Conservation (phyloP, 2,888 invertebrate species). For the Eupithecia dodoneata region DNA sequence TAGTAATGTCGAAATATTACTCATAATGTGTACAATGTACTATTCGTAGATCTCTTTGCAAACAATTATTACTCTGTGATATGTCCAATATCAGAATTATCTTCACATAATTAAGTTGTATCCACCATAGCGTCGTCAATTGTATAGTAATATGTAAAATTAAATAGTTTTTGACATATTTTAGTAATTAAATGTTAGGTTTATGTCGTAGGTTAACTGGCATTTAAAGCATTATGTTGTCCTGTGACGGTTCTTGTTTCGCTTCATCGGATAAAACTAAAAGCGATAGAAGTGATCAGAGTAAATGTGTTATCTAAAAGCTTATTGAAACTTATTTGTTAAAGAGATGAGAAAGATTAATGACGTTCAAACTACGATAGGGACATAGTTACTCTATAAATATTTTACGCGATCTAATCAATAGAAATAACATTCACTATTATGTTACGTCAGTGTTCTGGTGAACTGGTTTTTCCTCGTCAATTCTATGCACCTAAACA, state of each 20-base stretch:
- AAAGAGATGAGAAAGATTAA: slow-evolving; percentile 2
- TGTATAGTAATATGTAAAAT: too few species aligned
- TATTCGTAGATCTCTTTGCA: too few species aligned
- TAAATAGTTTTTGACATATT: too few species aligned
- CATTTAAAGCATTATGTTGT: too few species aligned
- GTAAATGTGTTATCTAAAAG: neutral
- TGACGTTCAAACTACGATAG: neutral
- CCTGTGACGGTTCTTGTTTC: neutral
- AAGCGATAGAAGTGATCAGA: neutral
- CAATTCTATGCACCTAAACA: neutral
- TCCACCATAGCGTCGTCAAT: too few species aligned
- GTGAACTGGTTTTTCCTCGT: slow-evolving; percentile 5
- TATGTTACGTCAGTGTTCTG: slow-evolving; percentile 1
- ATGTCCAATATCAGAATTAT: too few species aligned
- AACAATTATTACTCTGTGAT: too few species aligned
- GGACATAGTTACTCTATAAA: neutral
- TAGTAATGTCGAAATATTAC: too few species aligned
- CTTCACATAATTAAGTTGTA: too few species aligned
- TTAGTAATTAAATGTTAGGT: too few species aligned
- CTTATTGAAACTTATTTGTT: neutral
- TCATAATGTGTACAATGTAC: too few species aligned
- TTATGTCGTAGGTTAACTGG: too few species aligned
- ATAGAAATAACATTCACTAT: slow-evolving; percentile 7
- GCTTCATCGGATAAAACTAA: neutral
- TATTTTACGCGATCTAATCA: neutral